Conservation (phyloP, 2,888 invertebrate genomes). For the Pristionchus fissidentatus region DNA sequence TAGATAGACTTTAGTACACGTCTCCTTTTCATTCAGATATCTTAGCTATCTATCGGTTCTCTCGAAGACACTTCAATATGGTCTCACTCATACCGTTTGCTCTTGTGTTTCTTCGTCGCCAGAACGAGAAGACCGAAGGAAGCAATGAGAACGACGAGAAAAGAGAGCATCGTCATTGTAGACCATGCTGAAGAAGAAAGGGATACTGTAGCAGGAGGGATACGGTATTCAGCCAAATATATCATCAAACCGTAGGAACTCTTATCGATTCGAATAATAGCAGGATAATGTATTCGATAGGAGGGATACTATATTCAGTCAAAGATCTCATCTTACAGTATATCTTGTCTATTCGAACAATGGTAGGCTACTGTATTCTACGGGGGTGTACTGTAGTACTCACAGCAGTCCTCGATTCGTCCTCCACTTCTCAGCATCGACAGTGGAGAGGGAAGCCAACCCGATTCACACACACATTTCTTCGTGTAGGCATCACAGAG, state of each 20-base stretch:
- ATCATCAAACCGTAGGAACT: no score
- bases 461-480: slow-evolving; percentile 20
- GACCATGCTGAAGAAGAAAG: slow-evolving; percentile 16
- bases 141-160: slow-evolving; percentile 3
- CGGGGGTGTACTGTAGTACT: not conserved
- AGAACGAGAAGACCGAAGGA: not conserved
- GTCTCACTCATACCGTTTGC: slow-evolving; percentile 12
- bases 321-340: no score
- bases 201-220: not conserved
- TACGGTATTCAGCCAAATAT: no score
- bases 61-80: not conserved
- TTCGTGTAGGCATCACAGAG: slow-evolving; percentile 36
- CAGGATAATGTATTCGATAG: no score
- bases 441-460: slow-evolving; percentile 16
- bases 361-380: not conserved
- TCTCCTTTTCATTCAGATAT: not conserved
- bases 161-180: slow-evolving; percentile 1
- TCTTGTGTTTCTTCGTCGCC: slow-evolving; percentile 46
- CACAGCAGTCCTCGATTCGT: slow-evolving; percentile 38
- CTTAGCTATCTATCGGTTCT: not conserved
- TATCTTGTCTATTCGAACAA: no score
- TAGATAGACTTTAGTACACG: not conserved
- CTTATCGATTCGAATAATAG: no score
- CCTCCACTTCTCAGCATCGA: slow-evolving; percentile 5
- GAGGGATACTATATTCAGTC: no score